A percentile compares a stretch with the other conserved stretches of the same genome.
Conservation (phyloP, 2,797 vertebrate genomes). For the Sebastes oblongus region DNA sequence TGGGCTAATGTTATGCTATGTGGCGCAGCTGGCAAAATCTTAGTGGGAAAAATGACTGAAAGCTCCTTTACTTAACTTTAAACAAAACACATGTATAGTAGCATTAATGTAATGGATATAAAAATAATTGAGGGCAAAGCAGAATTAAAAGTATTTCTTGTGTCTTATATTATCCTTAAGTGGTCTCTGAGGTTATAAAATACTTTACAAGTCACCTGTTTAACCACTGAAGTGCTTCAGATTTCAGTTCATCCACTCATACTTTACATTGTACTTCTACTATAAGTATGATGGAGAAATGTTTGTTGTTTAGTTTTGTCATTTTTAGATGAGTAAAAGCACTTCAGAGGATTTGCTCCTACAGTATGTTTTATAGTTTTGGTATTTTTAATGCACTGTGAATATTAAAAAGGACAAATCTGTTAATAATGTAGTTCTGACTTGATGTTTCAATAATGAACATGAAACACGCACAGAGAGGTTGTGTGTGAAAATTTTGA, state of each 20-base stretch:
- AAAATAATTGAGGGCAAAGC: background rate
- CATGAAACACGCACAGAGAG: background rate
- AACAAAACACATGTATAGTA: background rate
- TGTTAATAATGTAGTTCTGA: slow-evolving; percentile 13
- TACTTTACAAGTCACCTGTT: background rate
- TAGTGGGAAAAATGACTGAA: background rate
- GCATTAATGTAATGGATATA: background rate
- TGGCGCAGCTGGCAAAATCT: background rate
- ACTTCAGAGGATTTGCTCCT: slow-evolving; percentile 29
- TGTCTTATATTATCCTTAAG: slow-evolving; percentile 1
- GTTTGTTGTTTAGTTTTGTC: slow-evolving; percentile 5
- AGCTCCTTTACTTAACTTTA: background rate
- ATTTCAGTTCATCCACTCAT: background rate
- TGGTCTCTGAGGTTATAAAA: background rate
- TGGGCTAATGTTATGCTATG: background rate
- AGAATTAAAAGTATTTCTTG: background rate
- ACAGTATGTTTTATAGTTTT: slow-evolving; percentile 20
- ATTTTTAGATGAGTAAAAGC: slow-evolving; percentile 16
- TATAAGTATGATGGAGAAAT: background rate
- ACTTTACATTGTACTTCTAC: background rate
- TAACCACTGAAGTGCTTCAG: background rate
- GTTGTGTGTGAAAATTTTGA: background rate
- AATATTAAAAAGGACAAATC: slow-evolving; percentile 9
- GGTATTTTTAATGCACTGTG: slow-evolving; percentile 44
- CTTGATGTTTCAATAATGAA: background rate